phyloP scores from a whole-genome alignment of 2,888 invertebrate species.

The Notodonta ziczac region DNA sequence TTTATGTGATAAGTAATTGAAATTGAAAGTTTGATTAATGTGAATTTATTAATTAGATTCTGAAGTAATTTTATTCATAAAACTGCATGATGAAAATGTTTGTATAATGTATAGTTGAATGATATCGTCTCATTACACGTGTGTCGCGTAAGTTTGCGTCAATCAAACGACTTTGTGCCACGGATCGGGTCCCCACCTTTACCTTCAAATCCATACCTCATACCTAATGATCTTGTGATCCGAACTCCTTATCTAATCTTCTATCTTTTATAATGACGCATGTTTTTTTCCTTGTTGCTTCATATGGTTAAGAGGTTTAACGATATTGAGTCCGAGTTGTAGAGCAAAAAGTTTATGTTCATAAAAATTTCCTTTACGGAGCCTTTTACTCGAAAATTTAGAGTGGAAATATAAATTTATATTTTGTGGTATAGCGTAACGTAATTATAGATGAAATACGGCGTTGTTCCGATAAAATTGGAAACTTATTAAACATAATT shows the following conservation, averaged over 20 bases:
- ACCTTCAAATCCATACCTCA: conserved; percentile 21
- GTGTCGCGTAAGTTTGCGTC: conserved; percentile 22
- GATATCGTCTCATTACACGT: conserved; percentile 24
- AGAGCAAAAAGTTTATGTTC: conserved; percentile 39
- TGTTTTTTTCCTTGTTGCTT: conserved; percentile 40
- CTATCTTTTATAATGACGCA: conserved; percentile 40
- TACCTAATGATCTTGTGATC: conserved; percentile 28
- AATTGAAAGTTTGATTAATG: no score
- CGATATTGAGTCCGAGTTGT: conserved; percentile 32
- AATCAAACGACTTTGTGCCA: conserved; percentile 22
- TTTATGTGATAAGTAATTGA: no score
- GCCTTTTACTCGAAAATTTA: not conserved
- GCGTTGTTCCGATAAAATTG: not conserved
- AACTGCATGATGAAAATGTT: not conserved
- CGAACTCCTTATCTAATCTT: conserved; percentile 32
- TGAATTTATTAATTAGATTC: no score
- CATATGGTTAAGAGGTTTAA: conserved; percentile 41
- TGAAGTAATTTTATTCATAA: no score
- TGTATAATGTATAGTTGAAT: not conserved
- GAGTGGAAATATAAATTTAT: no score
- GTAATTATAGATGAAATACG: not conserved
- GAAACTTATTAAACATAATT: not conserved
- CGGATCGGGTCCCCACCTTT: conserved; percentile 21
- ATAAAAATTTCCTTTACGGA: conserved; percentile 29
- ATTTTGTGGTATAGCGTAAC: no score